Base-by-base conservation (phyloP, 1,140 invertebrate species). In the Ectropis grisescens region DNA sequence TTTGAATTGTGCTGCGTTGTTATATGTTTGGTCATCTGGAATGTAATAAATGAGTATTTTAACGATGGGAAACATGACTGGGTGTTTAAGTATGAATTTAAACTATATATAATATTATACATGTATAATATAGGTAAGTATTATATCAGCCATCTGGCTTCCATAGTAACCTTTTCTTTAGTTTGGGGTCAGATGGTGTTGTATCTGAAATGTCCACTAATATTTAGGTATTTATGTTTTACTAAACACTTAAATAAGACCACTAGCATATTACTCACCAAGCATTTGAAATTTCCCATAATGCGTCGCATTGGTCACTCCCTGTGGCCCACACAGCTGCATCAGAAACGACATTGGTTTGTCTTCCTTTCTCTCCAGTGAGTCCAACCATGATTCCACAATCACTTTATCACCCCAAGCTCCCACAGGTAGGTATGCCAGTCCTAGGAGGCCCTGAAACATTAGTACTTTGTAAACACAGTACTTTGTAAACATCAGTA, bases 311-410 rank as follows among this genome's bases (percentile, higher is more conserved):
- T 76, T 76, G 5, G 53, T 57, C 1, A 34, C 14, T 41, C 61
- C 66, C 10, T 42, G 26, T 23, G 55, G 33, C 6, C 71, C 68
- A 47, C 75, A 80, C 5, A 80, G 43, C 34, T 72, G 69, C 4
- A 80, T 30, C 41, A 57, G 41, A 42, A 80, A 80, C 1, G 71
- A 71, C 34, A 67, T 54, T 22, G 58, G 53, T 24, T 41, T 59
- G 2, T 57, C 51, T 1, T 67, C 10, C 15, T 22, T 36, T 11
- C 57, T 48, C 10, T 75, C 68, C 0, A 72, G 27, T 1, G 70
- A 65, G 26, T 80, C 71, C 1, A 80, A 33, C 75, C 71, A 76
- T 0, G 75, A 75, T n/a, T 70, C 69, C 2, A 75, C 75, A 3
- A 71, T 41, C 0, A 67, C 53, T 40, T 64, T 51, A 0, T 74